phyloP scores from a whole-genome alignment of 2,113 vertebrate genomes.

The Cyanoramphus novaezelandiae region DNA sequence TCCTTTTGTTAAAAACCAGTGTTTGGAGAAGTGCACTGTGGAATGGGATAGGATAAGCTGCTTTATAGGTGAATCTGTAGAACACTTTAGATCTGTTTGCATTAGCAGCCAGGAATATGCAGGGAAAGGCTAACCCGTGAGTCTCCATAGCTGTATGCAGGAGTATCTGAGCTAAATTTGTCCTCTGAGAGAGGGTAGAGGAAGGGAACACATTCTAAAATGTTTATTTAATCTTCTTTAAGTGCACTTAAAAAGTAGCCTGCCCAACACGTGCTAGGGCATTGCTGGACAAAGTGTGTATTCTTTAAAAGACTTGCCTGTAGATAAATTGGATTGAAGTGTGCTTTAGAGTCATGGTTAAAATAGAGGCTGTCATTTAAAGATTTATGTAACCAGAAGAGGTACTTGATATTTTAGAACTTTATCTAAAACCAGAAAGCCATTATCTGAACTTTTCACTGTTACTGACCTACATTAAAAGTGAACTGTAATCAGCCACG shows the following conservation, averaged over 20 bases:
- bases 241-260: neutral
- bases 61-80: neutral
- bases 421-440: constrained; percentile 16
- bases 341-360: neutral
- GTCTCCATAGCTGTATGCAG: neutral
- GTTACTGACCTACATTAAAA: neutral
- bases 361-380: constrained; percentile 11
- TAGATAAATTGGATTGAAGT: neutral
- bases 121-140: neutral
- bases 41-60: neutral
- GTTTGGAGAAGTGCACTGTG: neutral
- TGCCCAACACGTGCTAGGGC: neutral
- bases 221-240: neutral
- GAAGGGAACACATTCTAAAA: neutral
- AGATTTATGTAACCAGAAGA: neutral
- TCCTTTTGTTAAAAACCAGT: neutral
- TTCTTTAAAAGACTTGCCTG: neutral
- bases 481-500: neutral
- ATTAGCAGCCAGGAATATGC: rapidly evolving
- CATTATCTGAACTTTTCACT: constrained; percentile 14
- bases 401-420: neutral
- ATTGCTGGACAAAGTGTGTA: neutral
- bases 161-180: neutral
- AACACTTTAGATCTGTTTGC: neutral
- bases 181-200: neutral